Base-by-base conservation (phyloP, 2,113 vertebrate species). In the Rhinichthys klamathensis region DNA sequence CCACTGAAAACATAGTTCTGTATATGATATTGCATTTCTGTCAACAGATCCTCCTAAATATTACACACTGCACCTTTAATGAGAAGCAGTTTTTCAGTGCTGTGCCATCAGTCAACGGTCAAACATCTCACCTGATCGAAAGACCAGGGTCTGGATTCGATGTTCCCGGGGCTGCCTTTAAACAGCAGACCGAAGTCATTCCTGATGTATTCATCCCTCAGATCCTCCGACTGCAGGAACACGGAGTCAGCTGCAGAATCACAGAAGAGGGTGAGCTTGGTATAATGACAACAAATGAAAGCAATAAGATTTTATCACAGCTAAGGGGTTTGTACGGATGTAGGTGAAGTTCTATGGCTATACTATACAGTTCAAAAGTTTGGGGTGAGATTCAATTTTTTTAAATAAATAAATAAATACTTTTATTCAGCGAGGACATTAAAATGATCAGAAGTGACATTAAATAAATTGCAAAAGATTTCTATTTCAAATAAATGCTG, bases 151-250 rank as follows among this genome's bases (percentile, higher is more conserved):
- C 89, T 92, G 25, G 87, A 51, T 25, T 79, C 89, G 0, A 91
- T 1, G 85, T 92, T 94, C 61, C 21, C 54, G 1, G 91, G 0
- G 0, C 94, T 92, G 6, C 95, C 95, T 90, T 92, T 91, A 58
- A 92, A 95, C 70, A 95, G 85, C 83, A 95, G 13, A 0, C 94
- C 93, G 6, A 87, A 89, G 86, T 95, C 93, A 12, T 88, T 94
- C 83, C 44, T 90, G 78, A 95, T 83, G 67, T 93, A 95, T 69
- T 95, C 95, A 58, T 93, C 89, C 82, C 94, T 92, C 89, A 93
- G 92, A 80, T 91, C 90, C 84, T 94, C 94, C 41, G 88, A 91
- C 21, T 90, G 90, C 73, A 95, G 78, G 56, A 88, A 91, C 4
- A 95, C 95, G 0, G 90, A 27, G 63, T 95, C 95, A 76, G 84